Base-by-base conservation (phyloP, 1,140 invertebrate species). In the Pseudomyrmex sp. region DNA sequence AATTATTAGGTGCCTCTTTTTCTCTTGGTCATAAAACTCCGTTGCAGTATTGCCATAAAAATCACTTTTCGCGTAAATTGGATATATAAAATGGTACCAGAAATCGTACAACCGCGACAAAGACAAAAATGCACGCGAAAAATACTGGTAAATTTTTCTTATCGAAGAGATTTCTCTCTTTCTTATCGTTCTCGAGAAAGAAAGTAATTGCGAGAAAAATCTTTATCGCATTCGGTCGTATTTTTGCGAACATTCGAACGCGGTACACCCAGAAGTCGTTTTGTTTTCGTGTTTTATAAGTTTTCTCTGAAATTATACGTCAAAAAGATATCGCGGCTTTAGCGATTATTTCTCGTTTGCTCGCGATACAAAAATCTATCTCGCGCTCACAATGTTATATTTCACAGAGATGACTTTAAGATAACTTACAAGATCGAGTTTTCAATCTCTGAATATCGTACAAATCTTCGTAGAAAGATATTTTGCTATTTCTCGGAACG, bases 361-460 rank as follows among this genome's bases (percentile, higher is more conserved):
- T 62, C 15, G 35, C 44, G 10, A 26, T 52, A 84, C 44, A 18
- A 82, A 61, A 72, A 82, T 85, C 50, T 44, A 82, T 82, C 48
- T 63, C 58, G 59, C 48, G 52, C 74, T 86, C 75, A 84, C 12
- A 76, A 68, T 23, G 44, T 26, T 82, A 65, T 88, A 72, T 82
- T 83, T 85, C 58, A 69, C 63, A 74, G 56, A 59, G 46, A 85
- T 52, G 68, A 82, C 66, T 76, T 85, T 83, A 73, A 88, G 50
- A 62, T 88, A 84, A 69, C 50, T 77, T 72, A 72, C 79, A 80
- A 83, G 75, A 88, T 89, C 65, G 68, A 87, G 76, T 89, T 82
- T 76, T 87, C 89, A 89, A 89, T 73, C 77, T 85, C 77, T 85
- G 62, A 86, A 89, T 89, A 88, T 85, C 88, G 54, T 50, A 46